Evolutionary conservation across 2,888 invertebrate species (phyloP), one percentile per base, ranked within the genome.

Genomic region (Apodemia mormo): DNA sequence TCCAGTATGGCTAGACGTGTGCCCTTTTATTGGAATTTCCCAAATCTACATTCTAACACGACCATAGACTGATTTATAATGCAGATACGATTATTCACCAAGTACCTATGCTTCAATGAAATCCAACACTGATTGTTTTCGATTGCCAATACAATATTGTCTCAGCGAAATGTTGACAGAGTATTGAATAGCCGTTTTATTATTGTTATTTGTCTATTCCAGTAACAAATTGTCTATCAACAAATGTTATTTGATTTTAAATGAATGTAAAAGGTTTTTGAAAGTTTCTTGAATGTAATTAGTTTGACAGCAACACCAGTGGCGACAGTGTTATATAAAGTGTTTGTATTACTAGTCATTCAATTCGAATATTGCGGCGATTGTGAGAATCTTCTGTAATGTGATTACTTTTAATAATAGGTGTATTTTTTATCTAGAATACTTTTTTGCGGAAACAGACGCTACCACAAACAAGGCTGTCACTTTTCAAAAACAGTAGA

Each of bases 161-260:
- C 64, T 64, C 37, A 54, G 54, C 37, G 64, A 64, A 64, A 64
- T 64, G 64, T 64, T 64, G 64, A 64, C 64, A 64, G 61, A 61
- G 64, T 64, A 64, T 37, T 64, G 64, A 64, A 64, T 64, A n/a
- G 37, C 64, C 64, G 33, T 64, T 64, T 64, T 64, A 64, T 64
- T 64, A 64, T 64, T 64, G 64, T 64, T 64, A 37, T 64, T 64
- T 64, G 64, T 64, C 64, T 64, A 64, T 64, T 64, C n/a, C 14
- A 8, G 37, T 64, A 64, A 64, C 64, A 64, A 64, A 64, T 64
- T 64, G 64, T 64, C 64, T 64, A 33, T 64, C 64, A 64, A 64
- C 64, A 33, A 33, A 37, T 3, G 64, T 64, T 37, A 64, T 64
- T 33, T 33, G 64, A 33, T 64, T 64, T 64, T 64, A 33, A 64